Conservation (phyloP, 2,113 vertebrate species). For the Osmerus mordax region DNA sequence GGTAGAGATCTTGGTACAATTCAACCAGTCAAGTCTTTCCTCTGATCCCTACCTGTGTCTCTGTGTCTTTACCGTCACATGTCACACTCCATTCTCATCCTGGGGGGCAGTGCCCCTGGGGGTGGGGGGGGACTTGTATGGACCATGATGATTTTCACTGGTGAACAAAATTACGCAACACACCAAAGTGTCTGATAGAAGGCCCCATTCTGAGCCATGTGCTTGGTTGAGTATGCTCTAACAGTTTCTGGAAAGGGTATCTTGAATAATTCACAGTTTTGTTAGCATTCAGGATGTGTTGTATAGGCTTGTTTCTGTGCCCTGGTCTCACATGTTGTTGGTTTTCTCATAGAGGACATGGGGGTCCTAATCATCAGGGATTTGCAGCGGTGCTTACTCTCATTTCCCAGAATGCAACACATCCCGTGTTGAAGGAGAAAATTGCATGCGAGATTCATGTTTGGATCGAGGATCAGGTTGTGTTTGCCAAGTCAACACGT, state of each 20-base stretch:
- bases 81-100: conserved; percentile 3
- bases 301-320: conserved; percentile 8
- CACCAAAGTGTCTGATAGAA: background rate
- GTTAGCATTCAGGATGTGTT: conserved; percentile 11
- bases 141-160: conserved; percentile 8
- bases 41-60: conserved; percentile 21
- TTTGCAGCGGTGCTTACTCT: too few relatives aligned
- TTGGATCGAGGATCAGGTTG: too few relatives aligned
- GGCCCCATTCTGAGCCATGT: conserved; percentile 3
- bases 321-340: conserved; percentile 25
- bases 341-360: conserved; percentile 31
- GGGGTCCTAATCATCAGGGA: background rate
- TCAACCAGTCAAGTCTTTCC: too few relatives aligned
- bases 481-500: too few relatives aligned
- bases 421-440: too few relatives aligned
- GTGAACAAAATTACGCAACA: conserved; percentile 44
- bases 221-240: background rate
- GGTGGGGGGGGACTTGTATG: too few relatives aligned
- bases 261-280: conserved; percentile 42
- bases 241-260: conserved; percentile 11
- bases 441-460: too few relatives aligned
- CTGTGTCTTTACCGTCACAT: conserved; percentile 2
- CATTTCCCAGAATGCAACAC: too few relatives aligned
- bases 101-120: background rate
- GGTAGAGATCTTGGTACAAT: too few relatives aligned